phyloP scores from a whole-genome alignment of 1,140 invertebrate genomes.

The Anadara kagoshimensis region DNA sequence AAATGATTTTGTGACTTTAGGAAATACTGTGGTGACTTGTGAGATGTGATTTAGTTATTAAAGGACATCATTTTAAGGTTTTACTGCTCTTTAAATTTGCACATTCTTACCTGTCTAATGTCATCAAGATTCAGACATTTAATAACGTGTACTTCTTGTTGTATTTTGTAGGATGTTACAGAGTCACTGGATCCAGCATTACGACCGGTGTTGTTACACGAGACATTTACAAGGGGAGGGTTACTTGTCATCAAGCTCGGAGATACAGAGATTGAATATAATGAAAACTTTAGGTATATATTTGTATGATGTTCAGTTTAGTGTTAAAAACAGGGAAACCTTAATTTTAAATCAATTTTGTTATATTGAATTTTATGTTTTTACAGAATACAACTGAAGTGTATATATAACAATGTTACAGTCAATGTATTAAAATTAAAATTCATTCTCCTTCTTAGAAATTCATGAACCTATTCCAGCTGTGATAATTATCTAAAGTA shows the following conservation, averaged over 20 bases:
- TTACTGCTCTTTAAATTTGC: too few relatives aligned
- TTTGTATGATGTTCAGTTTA: background rate
- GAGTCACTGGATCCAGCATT: slow-evolving; percentile 70
- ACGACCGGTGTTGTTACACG: slow-evolving; percentile 67
- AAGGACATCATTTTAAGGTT: too few relatives aligned
- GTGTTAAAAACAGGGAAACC: background rate
- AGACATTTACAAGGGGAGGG: slow-evolving; percentile 67
- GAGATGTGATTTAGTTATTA: too few relatives aligned
- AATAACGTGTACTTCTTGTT: background rate
- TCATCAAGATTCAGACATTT: too few relatives aligned
- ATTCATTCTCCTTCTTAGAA: too few relatives aligned
- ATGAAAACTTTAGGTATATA: slow-evolving; percentile 70
- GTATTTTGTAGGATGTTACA: slow-evolving; percentile 62
- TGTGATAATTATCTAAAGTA: too few relatives aligned
- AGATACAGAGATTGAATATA: slow-evolving; percentile 73
- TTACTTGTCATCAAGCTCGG: slow-evolving; percentile 71
- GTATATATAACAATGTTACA: too few relatives aligned
- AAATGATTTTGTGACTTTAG: too few relatives aligned
- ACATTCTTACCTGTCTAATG: too few relatives aligned
- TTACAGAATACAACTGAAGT: background rate
- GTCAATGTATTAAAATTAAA: too few relatives aligned
- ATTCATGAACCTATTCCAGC: too few relatives aligned
- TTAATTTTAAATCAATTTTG: background rate
- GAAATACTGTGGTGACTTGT: too few relatives aligned
- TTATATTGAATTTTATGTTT: background rate